Evolutionary conservation across 2,888 invertebrate species (phyloP).

Genomic region (Trichopoda pennipes): DNA sequence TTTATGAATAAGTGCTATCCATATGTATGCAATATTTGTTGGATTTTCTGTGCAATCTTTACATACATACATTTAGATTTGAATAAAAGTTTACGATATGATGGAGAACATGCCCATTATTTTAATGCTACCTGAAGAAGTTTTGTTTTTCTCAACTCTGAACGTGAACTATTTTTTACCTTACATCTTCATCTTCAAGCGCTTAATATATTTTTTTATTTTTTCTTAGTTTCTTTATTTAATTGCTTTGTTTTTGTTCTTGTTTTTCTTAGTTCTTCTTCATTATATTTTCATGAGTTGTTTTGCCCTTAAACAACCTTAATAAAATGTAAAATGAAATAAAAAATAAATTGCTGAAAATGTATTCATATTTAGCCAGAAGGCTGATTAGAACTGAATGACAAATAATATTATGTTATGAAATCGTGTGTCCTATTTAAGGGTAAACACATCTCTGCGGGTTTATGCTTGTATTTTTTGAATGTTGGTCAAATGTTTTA

Average conservation of each 20-base stretch:
- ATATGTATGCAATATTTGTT: background rate
- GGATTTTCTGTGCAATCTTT: conserved; percentile 5
- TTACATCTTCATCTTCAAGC: background rate
- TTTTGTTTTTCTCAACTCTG: conserved; percentile 59
- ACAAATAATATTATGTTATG: background rate
- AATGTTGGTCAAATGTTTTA: too few species aligned
- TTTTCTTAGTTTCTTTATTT: background rate
- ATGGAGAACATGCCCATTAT: conserved; percentile 80
- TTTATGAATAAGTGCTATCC: background rate
- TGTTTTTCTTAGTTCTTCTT: background rate
- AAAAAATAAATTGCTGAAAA: conserved; percentile 8
- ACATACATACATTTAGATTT: conserved; percentile 42
- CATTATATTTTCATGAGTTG: conserved; percentile 24
- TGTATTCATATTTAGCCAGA: conserved; percentile 8
- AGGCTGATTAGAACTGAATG: background rate
- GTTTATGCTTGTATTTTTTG: too few species aligned
- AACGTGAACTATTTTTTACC: conserved; percentile 22
- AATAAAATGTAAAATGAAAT: conserved; percentile 26
- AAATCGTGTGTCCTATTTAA: too few species aligned
- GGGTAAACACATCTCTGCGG: too few species aligned
- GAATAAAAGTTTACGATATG: conserved; percentile 71
- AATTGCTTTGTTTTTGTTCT: conserved; percentile 12
- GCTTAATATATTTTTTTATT: conserved; percentile 24
- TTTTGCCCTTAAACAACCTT: conserved; percentile 25
- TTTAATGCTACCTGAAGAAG: conserved; percentile 80